A percentile compares a stretch with the other conserved stretches of the same genome.
These are phyloP conservation scores for Botrylloides violaceus DNA, from an alignment of 23 tunicate genomes.

Conservation along the genomic window DNA sequence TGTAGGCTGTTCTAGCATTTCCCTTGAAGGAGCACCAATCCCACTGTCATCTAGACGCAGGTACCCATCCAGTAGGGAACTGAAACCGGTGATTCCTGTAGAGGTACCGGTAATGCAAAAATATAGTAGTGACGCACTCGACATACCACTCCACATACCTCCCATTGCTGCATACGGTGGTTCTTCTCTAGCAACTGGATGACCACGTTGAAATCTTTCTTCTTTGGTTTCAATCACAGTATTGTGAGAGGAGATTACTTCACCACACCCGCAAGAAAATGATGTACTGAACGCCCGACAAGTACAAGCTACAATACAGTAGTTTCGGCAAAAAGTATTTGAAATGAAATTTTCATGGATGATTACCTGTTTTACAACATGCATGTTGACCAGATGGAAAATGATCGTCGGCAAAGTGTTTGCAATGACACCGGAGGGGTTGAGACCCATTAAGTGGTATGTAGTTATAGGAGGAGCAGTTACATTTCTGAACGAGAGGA, in stretches of 20 bases:
- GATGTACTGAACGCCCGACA: constrained; percentile 59
- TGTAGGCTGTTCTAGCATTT: constrained; percentile 47
- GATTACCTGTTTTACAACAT: constrained; percentile 8
- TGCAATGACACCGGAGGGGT: constrained; percentile 78
- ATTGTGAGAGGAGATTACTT: constrained; percentile 25
- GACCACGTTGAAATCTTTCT: constrained; percentile 71
- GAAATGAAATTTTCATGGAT: background rate
- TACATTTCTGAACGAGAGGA: constrained; percentile 24
- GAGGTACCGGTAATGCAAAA: too few relatives aligned
- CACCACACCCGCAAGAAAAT: constrained; percentile 85
- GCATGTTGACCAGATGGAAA: background rate
- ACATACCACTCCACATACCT: constrained; percentile 1
- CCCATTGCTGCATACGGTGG: constrained; percentile 94
- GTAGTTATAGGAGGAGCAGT: constrained; percentile 54
- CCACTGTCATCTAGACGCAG: constrained; percentile 92
- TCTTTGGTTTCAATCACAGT: constrained; percentile 63
- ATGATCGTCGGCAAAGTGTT: constrained; percentile 60
- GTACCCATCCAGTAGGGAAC: constrained; percentile 87
- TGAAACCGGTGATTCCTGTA: constrained; percentile 76
- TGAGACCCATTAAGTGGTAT: constrained; percentile 69
- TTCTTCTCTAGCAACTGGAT: constrained; percentile 79
- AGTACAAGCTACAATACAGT: constrained; percentile 4
- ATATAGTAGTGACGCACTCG: background rate
- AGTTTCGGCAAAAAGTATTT: background rate
- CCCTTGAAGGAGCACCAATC: constrained; percentile 58